These are phyloP conservation scores for Molossus alvarezi DNA, from an alignment of 2,797 vertebrate species.

Conservation along the genomic window DNA sequence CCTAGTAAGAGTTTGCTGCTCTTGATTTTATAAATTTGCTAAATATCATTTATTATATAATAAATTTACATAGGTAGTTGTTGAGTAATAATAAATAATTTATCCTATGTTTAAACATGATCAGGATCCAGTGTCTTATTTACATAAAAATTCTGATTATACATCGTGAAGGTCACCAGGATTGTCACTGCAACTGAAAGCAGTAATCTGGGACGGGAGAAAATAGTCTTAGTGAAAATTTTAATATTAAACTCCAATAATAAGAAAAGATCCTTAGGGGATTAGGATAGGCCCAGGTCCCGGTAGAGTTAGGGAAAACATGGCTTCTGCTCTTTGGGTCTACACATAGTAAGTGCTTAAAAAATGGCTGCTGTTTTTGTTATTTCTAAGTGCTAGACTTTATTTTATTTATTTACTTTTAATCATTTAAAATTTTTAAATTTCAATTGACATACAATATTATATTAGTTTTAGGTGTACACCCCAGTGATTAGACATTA, in stretches of 20 bases:
- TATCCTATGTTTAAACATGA: slow-evolving; percentile 32
- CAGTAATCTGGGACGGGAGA: slow-evolving; percentile 1
- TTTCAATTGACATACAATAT: too few species aligned
- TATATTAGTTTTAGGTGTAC: too few species aligned
- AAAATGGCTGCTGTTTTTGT: background rate
- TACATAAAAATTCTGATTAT: background rate
- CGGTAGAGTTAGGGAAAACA: background rate
- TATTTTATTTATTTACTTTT: too few species aligned
- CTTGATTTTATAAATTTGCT: background rate
- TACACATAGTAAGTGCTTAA: background rate
- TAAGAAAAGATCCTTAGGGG: too few species aligned
- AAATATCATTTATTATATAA: slow-evolving; percentile 13
- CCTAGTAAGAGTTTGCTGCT: background rate
- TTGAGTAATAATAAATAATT: slow-evolving; percentile 54
- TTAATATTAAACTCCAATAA: slow-evolving; percentile 1
- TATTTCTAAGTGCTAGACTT: background rate
- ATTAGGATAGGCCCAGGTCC: background rate
- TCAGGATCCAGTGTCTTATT: background rate
- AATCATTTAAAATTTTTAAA: too few species aligned
- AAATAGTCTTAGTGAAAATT: slow-evolving; percentile 58
- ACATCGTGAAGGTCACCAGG: too few species aligned
- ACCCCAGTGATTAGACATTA: too few species aligned
- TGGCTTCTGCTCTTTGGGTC: background rate
- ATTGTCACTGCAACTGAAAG: background rate
- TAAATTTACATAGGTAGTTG: background rate